A percentile compares a stretch with the other conserved stretches of the same genome.
phyloP scores from a whole-genome alignment of 2,113 vertebrate species.

The Hemichromis elongatus region DNA sequence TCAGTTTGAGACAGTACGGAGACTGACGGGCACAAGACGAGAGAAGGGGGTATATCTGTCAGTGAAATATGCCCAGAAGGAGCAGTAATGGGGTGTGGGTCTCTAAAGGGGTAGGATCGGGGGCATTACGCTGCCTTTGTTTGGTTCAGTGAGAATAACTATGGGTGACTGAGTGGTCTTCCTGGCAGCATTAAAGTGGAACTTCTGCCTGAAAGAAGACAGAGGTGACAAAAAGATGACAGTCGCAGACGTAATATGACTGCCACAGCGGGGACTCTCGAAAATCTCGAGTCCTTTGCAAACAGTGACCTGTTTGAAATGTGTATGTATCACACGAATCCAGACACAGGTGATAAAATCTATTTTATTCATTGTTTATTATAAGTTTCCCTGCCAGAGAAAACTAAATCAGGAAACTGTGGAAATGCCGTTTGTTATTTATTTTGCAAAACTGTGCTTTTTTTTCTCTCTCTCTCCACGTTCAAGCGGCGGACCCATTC shows the following conservation, averaged over 20 bases:
- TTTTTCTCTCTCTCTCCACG: background rate
- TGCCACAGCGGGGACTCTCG: background rate
- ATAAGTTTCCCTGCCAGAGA: slow-evolving; percentile 22
- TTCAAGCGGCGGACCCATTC: background rate
- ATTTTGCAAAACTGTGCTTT: slow-evolving; percentile 13
- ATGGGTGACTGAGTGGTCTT: background rate
- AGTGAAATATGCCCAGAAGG: slow-evolving; percentile 9
- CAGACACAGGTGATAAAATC: slow-evolving; percentile 25
- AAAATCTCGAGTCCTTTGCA: background rate
- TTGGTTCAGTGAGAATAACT: background rate
- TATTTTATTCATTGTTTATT: slow-evolving; percentile 18
- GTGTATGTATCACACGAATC: background rate
- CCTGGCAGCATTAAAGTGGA: background rate
- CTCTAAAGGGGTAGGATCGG: background rate
- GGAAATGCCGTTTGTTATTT: slow-evolving; percentile 31
- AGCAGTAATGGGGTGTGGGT: background rate
- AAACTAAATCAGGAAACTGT: background rate
- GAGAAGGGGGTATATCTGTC: slow-evolving; percentile 29
- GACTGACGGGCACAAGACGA: slow-evolving; percentile 10
- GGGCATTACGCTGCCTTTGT: background rate
- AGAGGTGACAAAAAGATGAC: slow-evolving; percentile 12
- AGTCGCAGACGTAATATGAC: slow-evolving; percentile 2
- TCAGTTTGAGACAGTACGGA: slow-evolving; percentile 43
- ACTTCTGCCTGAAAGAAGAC: background rate
- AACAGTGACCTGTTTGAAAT: background rate